These are phyloP conservation scores for Lamproptera curius DNA, from an alignment of 2,888 invertebrate species.

Conservation along the genomic window DNA sequence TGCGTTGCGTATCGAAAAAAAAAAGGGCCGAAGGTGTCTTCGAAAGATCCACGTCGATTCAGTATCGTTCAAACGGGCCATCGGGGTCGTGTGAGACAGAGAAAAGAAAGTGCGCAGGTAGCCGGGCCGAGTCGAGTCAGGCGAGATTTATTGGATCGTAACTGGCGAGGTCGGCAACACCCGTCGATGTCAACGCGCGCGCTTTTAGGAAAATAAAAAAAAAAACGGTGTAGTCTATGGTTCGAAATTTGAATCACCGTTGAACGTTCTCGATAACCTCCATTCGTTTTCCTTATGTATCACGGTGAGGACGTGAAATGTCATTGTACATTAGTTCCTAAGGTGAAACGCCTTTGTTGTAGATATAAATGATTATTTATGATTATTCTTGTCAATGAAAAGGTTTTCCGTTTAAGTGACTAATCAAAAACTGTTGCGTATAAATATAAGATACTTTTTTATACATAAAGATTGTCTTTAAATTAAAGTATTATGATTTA, in stretches of 20 bases:
- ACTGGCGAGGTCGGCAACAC: constrained; percentile 63
- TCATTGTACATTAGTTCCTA: not conserved
- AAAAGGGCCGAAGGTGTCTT: constrained; percentile 23
- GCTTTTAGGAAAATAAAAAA: constrained; percentile 36
- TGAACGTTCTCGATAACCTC: constrained; percentile 14
- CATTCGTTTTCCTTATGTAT: constrained; percentile 14
- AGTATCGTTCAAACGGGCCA: constrained; percentile 44
- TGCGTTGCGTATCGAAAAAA: constrained; percentile 11
- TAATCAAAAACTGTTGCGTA: too few relatives aligned
- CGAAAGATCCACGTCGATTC: constrained; percentile 44
- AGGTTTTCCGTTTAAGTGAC: too few relatives aligned
- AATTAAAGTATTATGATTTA: too few relatives aligned
- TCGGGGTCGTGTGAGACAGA: constrained; percentile 60
- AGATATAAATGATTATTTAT: too few relatives aligned
- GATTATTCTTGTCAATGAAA: too few relatives aligned
- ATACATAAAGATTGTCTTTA: too few relatives aligned
- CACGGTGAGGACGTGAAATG: constrained; percentile 1
- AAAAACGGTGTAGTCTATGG: constrained; percentile 27
- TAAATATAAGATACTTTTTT: too few relatives aligned
- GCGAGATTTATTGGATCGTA: constrained; percentile 75
- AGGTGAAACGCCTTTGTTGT: constrained; percentile 1
- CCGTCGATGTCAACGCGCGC: constrained; percentile 49
- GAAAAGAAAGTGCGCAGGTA: constrained; percentile 76
- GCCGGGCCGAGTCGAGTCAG: constrained; percentile 41
- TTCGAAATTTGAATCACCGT: constrained; percentile 25